Percentiles rank a stretch among this genome's conserved stretches.
These are phyloP conservation scores for Tokudaia tokunoshimensis DNA, from an alignment of 2,797 vertebrate genomes.

Conservation along the genomic window DNA sequence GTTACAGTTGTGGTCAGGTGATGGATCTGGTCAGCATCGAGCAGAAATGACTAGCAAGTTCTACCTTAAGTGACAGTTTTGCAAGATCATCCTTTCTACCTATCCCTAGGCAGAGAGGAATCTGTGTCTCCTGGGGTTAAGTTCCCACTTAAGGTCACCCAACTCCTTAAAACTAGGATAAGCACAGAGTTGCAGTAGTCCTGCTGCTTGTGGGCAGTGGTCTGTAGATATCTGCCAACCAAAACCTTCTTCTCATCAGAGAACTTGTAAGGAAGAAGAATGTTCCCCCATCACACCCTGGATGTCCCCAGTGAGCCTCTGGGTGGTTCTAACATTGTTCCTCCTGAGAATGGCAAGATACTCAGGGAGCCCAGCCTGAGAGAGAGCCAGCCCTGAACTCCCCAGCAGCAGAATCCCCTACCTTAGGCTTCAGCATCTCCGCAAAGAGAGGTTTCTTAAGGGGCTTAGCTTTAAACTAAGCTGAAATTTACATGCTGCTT, in stretches of 20 bases:
- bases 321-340: not conserved
- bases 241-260: not conserved
- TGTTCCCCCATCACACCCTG: not conserved
- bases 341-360: not conserved
- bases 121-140: not conserved
- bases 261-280: not conserved
- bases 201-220: not conserved
- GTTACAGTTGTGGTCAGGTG: not conserved
- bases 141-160: not conserved
- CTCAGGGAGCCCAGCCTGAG: not conserved
- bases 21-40: not conserved
- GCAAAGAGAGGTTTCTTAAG: conserved; percentile 77
- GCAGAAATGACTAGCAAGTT: not conserved
- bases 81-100: not conserved
- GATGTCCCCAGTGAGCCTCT: not conserved
- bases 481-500: conserved; percentile 68
- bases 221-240: not conserved
- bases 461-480: conserved; percentile 68
- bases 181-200: not conserved
- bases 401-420: not conserved
- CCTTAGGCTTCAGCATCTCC: conserved; percentile 43
- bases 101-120: not conserved
- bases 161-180: not conserved
- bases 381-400: not conserved
- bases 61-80: not conserved